These are phyloP conservation scores for Pterois miles DNA, from an alignment of 2,797 vertebrate species.

Conservation along the genomic window DNA sequence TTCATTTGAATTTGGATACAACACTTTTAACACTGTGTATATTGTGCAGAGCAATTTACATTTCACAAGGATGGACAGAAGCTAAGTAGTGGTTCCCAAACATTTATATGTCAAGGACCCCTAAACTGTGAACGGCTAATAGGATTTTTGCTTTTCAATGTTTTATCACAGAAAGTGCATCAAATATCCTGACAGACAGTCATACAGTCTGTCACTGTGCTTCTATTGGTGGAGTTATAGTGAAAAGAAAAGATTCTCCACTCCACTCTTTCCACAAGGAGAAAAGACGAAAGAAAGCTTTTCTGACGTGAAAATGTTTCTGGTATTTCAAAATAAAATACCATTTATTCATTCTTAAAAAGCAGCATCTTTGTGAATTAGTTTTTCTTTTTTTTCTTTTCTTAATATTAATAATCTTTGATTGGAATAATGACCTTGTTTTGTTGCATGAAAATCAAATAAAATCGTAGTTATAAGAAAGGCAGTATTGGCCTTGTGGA, in stretches of 20 bases:
- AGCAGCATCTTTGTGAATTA: neutral
- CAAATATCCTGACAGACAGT: too few relatives aligned
- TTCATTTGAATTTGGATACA: neutral
- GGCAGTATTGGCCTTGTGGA: neutral
- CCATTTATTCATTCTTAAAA: neutral
- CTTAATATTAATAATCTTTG: neutral
- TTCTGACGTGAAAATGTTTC: neutral
- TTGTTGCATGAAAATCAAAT: too few relatives aligned
- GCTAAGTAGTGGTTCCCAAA: neutral
- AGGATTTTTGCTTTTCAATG: too few relatives aligned
- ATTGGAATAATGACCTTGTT: neutral
- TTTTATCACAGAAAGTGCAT: too few relatives aligned
- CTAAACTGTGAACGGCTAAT: too few relatives aligned
- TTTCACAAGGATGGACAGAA: neutral
- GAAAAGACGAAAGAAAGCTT: neutral
- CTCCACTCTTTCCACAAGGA: too few relatives aligned
- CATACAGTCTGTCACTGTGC: too few relatives aligned
- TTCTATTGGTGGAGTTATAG: fast-evolving
- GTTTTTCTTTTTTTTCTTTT: too few relatives aligned
- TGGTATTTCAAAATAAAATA: neutral
- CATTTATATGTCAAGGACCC: too few relatives aligned
- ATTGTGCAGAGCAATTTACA: neutral
- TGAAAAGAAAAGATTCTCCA: too few relatives aligned
- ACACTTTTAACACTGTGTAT: neutral
- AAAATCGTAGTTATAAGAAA: too few relatives aligned